Evolutionary conservation across 2,797 vertebrate species (phyloP).

Genomic region (Carduelis carduelis): DNA sequence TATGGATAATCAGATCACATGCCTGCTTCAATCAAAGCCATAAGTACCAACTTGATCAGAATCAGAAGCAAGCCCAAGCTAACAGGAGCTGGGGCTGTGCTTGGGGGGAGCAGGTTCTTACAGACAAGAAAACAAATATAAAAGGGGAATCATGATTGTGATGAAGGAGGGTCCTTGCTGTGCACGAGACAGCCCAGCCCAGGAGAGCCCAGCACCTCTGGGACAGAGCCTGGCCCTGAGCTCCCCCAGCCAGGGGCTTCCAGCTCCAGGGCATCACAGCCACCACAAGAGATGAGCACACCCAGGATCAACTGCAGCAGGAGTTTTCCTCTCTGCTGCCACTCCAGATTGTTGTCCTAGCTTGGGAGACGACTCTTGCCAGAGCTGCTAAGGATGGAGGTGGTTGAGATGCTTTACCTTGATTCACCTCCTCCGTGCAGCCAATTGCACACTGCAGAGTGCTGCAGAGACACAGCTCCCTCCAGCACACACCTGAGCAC

Average conservation of each 20-base stretch:
- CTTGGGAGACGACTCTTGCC: background rate
- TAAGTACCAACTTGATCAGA: conserved; percentile 42
- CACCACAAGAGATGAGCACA: background rate
- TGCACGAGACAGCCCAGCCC: background rate
- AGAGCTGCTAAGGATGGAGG: background rate
- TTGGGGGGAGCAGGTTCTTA: background rate
- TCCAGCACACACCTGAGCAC: conserved; percentile 56
- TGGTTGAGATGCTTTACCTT: background rate
- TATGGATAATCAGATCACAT: conserved; percentile 68
- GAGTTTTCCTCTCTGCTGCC: background rate
- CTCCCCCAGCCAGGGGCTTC: background rate
- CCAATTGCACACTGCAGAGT: background rate
- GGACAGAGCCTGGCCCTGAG: background rate
- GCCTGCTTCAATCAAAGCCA: conserved; percentile 59
- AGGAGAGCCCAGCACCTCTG: background rate
- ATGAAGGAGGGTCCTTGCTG: background rate
- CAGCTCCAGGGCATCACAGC: background rate
- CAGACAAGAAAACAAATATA: background rate
- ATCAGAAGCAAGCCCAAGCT: conserved; percentile 23
- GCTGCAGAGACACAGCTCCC: background rate
- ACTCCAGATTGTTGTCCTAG: background rate
- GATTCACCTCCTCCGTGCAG: background rate
- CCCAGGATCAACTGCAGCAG: background rate
- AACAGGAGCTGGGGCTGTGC: background rate
- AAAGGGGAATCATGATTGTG: background rate